phyloP scores from a whole-genome alignment of 2,797 vertebrate genomes.

The Eremophila alpestris region DNA sequence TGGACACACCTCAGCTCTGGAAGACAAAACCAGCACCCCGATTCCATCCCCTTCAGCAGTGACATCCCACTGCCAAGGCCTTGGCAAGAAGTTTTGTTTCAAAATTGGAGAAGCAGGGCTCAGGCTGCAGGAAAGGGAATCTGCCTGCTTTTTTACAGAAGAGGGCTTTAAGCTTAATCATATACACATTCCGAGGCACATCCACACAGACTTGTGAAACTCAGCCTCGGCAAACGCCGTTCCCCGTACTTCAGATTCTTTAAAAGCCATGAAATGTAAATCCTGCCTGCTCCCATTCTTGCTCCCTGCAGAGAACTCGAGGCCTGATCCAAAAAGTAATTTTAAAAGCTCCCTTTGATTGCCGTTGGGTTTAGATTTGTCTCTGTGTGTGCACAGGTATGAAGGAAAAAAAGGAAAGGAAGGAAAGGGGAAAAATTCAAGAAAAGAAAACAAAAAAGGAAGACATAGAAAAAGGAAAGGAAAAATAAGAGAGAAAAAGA shows the following conservation, averaged over 20 bases:
- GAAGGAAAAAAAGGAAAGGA: background rate
- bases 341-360: background rate
- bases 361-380: background rate
- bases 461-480: fast-evolving
- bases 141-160: background rate
- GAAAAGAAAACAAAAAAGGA: background rate
- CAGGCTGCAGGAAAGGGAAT: background rate
- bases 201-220: background rate
- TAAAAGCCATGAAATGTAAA: background rate
- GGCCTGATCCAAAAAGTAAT: background rate
- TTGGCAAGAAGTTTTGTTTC: background rate
- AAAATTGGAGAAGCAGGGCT: background rate
- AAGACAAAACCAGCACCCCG: background rate
- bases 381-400: background rate
- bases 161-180: background rate
- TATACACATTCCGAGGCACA: background rate
- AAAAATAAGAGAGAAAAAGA: fast-evolving
- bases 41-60: background rate
- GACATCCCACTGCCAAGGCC: background rate
- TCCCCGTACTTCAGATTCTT: background rate
- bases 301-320: background rate
- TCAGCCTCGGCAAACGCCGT: background rate
- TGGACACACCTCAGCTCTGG: background rate
- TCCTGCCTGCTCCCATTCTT: background rate
- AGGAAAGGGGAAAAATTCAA: fast-evolving